phyloP scores from a whole-genome alignment of 2,797 vertebrate species.

The Huso huso region DNA sequence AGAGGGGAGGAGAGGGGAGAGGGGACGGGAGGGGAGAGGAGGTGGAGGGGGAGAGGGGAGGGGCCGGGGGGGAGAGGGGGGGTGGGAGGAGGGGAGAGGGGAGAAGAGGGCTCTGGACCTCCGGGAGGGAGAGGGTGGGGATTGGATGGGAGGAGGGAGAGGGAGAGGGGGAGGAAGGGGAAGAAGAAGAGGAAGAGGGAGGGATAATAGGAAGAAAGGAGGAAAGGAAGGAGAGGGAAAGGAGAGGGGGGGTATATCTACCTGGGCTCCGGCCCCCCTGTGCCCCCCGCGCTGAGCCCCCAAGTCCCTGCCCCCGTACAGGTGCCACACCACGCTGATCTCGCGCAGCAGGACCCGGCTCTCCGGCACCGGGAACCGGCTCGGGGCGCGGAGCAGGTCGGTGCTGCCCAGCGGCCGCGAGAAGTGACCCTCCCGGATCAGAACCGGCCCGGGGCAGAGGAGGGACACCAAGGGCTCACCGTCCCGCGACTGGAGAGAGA shows the following conservation, averaged over 20 bases:
- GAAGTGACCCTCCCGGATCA: conserved; percentile 73
- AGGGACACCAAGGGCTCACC: conserved; percentile 63
- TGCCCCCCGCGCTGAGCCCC: no score
- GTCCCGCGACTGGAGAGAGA: no score
- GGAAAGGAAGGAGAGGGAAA: background rate
- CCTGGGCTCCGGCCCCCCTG: no score
- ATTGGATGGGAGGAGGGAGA: background rate
- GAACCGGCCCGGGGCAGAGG: conserved; percentile 60
- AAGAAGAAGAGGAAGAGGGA: background rate
- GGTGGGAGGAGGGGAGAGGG: background rate
- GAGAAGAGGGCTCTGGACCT: no score
- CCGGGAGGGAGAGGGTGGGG: background rate
- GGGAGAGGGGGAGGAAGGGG: background rate
- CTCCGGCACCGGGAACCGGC: conserved; percentile 76
- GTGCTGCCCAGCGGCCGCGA: conserved; percentile 78
- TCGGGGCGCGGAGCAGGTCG: conserved; percentile 74
- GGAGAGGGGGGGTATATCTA: background rate
- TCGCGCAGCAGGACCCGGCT: conserved; percentile 78
- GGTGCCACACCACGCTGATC: conserved; percentile 83
- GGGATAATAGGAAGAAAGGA: no score
- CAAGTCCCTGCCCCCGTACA: conserved; percentile 86
- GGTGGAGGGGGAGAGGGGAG: background rate
- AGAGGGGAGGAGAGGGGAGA: no score
- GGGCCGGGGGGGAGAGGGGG: no score
- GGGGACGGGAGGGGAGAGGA: background rate